phyloP scores from a whole-genome alignment of 2,113 vertebrate genomes.

The Galbula dea region DNA sequence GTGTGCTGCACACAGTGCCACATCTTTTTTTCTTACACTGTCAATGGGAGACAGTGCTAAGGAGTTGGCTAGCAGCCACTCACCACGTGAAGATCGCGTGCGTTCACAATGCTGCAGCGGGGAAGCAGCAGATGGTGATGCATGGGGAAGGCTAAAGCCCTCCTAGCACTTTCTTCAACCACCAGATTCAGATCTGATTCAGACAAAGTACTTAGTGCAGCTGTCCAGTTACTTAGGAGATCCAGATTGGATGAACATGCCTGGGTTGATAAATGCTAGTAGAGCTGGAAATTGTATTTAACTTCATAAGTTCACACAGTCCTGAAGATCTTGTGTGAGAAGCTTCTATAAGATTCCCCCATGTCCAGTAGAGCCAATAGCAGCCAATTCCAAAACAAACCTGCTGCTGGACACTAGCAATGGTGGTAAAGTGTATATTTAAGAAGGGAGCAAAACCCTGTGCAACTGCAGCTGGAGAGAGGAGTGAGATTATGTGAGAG shows the following conservation, averaged over 20 bases:
- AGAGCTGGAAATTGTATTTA: background rate
- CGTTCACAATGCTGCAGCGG: background rate
- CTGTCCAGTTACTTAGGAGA: background rate
- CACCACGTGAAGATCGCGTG: rapidly evolving
- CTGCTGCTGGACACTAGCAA: background rate
- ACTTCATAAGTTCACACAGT: background rate
- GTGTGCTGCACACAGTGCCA: background rate
- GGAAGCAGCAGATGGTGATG: background rate
- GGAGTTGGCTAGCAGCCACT: background rate
- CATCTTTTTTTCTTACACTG: background rate
- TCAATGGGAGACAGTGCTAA: background rate
- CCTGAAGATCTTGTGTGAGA: background rate
- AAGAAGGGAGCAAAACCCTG: background rate
- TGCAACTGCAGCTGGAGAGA: background rate
- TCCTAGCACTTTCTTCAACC: background rate
- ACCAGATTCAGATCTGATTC: background rate
- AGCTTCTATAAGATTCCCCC: background rate
- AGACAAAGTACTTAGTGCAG: background rate
- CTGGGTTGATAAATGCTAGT: background rate
- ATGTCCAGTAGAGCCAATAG: background rate
- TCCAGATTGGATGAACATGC: background rate
- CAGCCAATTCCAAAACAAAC: background rate
- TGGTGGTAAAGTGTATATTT: too few relatives aligned
- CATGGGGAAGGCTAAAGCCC: background rate
- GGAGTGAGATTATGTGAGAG: background rate